Conservation (phyloP, 2,797 vertebrate species). For the Dendrocincla tyrannina region DNA sequence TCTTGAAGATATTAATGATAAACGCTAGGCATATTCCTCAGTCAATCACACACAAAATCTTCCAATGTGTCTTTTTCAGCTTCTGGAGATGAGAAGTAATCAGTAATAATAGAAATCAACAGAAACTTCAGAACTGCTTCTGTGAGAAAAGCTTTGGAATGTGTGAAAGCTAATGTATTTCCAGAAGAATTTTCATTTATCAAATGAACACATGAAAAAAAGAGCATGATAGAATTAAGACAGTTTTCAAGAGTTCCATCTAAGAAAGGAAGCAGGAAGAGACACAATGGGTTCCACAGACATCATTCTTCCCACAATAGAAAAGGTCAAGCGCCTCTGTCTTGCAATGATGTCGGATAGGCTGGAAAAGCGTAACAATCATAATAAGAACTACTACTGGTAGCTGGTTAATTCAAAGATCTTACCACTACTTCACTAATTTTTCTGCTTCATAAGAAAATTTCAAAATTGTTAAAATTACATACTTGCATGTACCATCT, state of each 20-base stretch:
- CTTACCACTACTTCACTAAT: background rate
- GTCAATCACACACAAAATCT: background rate
- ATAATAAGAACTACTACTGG: background rate
- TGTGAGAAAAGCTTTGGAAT: background rate
- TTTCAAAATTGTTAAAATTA: background rate
- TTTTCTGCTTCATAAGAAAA: background rate
- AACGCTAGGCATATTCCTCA: background rate
- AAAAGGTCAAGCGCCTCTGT: background rate
- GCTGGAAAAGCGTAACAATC: background rate
- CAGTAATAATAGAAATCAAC: background rate
- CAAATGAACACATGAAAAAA: background rate
- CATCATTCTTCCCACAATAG: background rate
- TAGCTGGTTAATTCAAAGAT: background rate
- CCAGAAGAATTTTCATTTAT: background rate
- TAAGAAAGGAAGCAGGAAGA: background rate
- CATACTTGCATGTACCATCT: background rate
- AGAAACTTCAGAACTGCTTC: background rate
- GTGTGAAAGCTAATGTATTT: background rate
- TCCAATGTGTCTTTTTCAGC: background rate
- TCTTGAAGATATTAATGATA: background rate
- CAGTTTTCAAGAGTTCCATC: background rate
- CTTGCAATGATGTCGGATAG: background rate
- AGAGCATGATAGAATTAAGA: background rate
- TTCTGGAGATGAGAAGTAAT: background rate
- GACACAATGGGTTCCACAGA: fast-evolving